A percentile compares a stretch with the other conserved stretches of the same genome.
Conservation (phyloP, 2,888 invertebrate genomes). For the Thecocarcelia acutangulata region DNA sequence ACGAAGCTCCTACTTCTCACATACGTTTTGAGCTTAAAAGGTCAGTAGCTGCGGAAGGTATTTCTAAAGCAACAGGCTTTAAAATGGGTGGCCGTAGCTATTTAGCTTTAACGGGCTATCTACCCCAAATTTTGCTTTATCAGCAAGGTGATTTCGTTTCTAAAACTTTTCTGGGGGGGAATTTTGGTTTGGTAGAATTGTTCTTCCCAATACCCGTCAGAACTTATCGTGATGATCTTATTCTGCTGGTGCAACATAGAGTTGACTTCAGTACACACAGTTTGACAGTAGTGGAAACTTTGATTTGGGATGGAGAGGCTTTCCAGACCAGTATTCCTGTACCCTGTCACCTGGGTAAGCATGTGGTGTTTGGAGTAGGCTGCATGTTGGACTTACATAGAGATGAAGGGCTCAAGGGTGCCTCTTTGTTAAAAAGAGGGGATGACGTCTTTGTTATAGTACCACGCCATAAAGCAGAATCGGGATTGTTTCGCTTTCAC, state of each 20-base stretch:
- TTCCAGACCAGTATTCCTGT: conserved; percentile 78
- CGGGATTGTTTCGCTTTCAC: conserved; percentile 77
- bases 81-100: conserved; percentile 81
- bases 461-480: conserved; percentile 76
- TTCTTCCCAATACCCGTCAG: conserved; percentile 79
- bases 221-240: conserved; percentile 80
- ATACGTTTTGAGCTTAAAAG: conserved; percentile 68
- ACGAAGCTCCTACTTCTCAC: conserved; percentile 67
- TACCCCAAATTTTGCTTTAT: conserved; percentile 79
- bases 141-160: conserved; percentile 76
- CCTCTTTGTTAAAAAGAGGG: conserved; percentile 73
- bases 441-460: conserved; percentile 77
- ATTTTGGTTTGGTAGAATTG: conserved; percentile 78
- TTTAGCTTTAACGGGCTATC: conserved; percentile 77
- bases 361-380: conserved; percentile 74
- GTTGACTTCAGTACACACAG: conserved; percentile 79
- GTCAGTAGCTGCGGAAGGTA: conserved; percentile 74
- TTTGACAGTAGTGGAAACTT: conserved; percentile 77
- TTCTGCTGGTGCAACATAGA: conserved; percentile 81
- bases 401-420: conserved; percentile 77
- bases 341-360: conserved; percentile 76
- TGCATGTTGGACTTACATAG: conserved; percentile 79
- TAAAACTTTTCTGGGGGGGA: conserved; percentile 78
- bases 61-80: conserved; percentile 76
- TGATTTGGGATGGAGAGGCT: conserved; percentile 81